Percentiles rank a stretch among this genome's conserved stretches.
phyloP scores from a whole-genome alignment of 2,888 invertebrate species.

The Syritta pipiens region DNA sequence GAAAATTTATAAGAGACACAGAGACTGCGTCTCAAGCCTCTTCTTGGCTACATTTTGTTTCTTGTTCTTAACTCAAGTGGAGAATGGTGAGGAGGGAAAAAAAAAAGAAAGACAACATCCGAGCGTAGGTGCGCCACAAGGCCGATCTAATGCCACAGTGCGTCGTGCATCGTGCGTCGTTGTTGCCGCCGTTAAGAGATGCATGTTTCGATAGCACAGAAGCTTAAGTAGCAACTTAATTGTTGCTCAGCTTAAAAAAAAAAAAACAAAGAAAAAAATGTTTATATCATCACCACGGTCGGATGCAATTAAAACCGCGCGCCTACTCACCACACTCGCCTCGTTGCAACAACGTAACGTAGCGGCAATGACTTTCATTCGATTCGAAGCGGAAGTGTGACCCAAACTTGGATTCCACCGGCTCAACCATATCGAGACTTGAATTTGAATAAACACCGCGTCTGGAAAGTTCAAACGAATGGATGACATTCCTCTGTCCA shows the following conservation, averaged over 20 bases:
- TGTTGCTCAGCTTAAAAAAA: conserved; percentile 39
- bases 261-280: too few species aligned
- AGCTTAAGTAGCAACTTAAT: conserved; percentile 55
- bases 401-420: conserved; percentile 40
- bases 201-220: conserved; percentile 51
- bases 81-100: neutral
- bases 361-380: neutral
- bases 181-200: conserved; percentile 33
- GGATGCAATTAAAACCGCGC: conserved; percentile 37
- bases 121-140: conserved; percentile 61
- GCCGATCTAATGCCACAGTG: conserved; percentile 52
- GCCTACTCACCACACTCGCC: neutral
- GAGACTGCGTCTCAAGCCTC: conserved; percentile 36
- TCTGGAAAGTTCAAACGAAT: too few species aligned
- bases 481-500: too few species aligned
- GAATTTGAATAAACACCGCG: conserved; percentile 31
- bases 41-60: conserved; percentile 24
- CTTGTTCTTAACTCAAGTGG: conserved; percentile 35
- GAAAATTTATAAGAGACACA: conserved; percentile 41
- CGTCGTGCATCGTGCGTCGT: neutral
- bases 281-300: conserved; percentile 37
- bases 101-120: neutral
- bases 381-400: conserved; percentile 53
- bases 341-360: neutral
- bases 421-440: conserved; percentile 23